Evolutionary conservation across 2,113 vertebrate species (phyloP), one percentile per base, ranked within the genome.

Genomic region (Oxyruncus cristatus): DNA sequence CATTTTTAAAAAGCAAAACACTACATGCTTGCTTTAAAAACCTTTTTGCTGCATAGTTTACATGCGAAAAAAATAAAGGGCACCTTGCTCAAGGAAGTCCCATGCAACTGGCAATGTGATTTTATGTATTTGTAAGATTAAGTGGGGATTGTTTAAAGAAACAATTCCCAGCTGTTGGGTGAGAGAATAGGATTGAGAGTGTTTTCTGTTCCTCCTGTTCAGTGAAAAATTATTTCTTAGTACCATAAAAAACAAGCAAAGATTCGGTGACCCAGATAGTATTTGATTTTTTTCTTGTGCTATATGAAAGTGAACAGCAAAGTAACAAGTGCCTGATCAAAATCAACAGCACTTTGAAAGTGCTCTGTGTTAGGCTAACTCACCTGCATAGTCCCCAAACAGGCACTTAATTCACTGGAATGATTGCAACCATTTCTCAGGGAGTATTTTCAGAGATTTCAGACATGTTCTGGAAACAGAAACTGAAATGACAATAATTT

Each of bases 31-130:
- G 71, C 42, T 49, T 74, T 61, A 56, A 23, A 74, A 94, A 84
- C 39, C 19, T 39, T 96, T 81, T 67, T 84, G 47, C 16, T 70
- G 17, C 58, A 63, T 11, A 76, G 72, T 86, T 97, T 75, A 56
- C 46, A 53, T 37, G 37, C 8, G 78, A 75, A 78, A 95, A 80
- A 75, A 71, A 67, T 68, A 68, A 12, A 33, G 39, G 41, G 14
- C 18, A 79, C 61, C 49, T 86, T 82, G 33, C 35, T 90, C 13
- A 52, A 92, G 65, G 84, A 84, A 74, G 4, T 78, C 50, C 28
- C 21, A 82, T 49, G 18, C 28, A 37, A 19, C 8, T 88, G 49
- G 58, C 63, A 53, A 49, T 35, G 41, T 76, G 39, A 53, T 52
- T 56, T 78, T 52, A 35, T 3, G 3, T 53, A 84, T 82, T 92